Percentiles rank a stretch among this genome's conserved stretches.
Conservation (phyloP, 1,140 invertebrate species). For the Paracyclopina nana region DNA sequence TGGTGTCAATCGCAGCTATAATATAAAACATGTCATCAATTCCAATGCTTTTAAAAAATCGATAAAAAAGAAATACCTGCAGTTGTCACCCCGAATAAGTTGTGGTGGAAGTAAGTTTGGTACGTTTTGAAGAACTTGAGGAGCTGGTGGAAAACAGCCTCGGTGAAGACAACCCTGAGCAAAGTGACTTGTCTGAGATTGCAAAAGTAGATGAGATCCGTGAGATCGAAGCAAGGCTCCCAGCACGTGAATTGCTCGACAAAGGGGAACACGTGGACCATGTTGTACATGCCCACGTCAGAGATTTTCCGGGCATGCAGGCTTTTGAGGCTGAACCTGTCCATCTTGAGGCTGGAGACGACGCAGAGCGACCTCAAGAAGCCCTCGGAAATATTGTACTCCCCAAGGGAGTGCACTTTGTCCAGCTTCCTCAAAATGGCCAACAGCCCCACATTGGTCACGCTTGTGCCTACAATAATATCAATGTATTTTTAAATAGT, state of each 20-base stretch:
- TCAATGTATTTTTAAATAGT: no score
- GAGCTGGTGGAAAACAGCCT: not conserved
- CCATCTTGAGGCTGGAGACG: not conserved
- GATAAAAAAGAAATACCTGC: no score
- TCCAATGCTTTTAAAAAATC: no score
- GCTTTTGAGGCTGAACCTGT: not conserved
- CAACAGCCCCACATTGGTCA: slow-evolving; percentile 5
- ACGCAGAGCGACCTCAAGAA: slow-evolving; percentile 8
- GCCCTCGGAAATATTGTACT: slow-evolving; percentile 7
- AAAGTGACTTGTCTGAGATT: slow-evolving; percentile 5
- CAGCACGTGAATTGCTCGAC: slow-evolving; percentile 4
- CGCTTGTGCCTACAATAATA: no score
- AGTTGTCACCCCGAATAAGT: no score
- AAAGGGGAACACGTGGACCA: slow-evolving; percentile 2
- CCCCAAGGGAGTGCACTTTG: slow-evolving; percentile 1
- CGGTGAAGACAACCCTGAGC: not conserved
- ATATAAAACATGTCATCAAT: no score
- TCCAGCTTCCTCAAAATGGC: slow-evolving; percentile 3
- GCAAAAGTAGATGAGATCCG: not conserved
- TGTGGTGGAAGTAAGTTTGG: no score
- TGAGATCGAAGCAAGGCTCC: slow-evolving; percentile 6
- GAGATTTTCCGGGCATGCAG: slow-evolving; percentile 4
- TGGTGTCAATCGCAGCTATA: no score
- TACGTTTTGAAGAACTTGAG: no score
- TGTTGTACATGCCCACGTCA: slow-evolving; percentile 1